Base-by-base conservation (phyloP, 1,140 invertebrate genomes). In the Rhyzopertha dominica region DNA sequence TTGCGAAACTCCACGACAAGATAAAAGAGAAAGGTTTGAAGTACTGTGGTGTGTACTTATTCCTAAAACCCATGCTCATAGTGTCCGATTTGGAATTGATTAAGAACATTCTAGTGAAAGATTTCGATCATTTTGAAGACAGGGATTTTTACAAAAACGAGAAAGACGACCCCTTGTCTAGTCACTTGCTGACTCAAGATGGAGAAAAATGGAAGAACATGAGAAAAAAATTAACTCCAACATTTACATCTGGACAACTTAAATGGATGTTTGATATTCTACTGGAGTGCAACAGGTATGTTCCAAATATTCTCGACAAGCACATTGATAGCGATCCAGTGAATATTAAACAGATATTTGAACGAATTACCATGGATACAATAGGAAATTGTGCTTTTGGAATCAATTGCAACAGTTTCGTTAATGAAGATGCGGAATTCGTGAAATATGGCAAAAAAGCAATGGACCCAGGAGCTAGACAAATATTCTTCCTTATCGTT, bases 161-260 rank as follows among this genome's bases (percentile, higher is more conserved):
- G 17, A 56, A 69, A 43, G 54, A 55, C 0, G 72, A 76, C 41
- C 54, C 66, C 1, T 26, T 78, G 1, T 59, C 63, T 1, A 62
- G 64, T 2, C 67, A 74, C 30, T 51, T 79, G 23, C 67, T 77
- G 35, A 50, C 47, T 2, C 19, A 70, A 4, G 51, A 48, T 10
- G 73, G 69, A 10, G 46, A 63, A 19, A 51, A 62, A 30, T 76
- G 74, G 74, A 73, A 65, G 49, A 47, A 57, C 30, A 47, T 75
- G 2, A 49, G 74, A 32, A 44, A 34, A 7, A 67, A 67, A 43
- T 26, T 76, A 12, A 67, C 66, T 0, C 72, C 70, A 16, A 65
- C 72, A 9, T 75, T 76, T 51, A 68, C 73, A 0, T 65, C 66
- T 10, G 66, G 64, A 0, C 73, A 71, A 51, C 52, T 76, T 35